These are phyloP conservation scores for Grammomys surdaster DNA, from an alignment of 2,113 vertebrate genomes.

Conservation along the genomic window DNA sequence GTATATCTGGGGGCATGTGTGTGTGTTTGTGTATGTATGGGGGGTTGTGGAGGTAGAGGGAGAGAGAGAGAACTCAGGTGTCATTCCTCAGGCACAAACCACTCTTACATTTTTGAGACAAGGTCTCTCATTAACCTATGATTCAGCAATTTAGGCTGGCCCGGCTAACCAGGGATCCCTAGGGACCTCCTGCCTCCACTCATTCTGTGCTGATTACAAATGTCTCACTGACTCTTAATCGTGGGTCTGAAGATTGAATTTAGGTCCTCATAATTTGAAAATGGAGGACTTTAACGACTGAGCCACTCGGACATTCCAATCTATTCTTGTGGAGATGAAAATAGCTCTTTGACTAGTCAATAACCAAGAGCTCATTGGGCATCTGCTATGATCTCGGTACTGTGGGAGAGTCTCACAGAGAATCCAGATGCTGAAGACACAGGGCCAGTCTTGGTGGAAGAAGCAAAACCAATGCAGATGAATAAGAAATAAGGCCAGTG, in stretches of 20 bases:
- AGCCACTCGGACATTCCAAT: no score
- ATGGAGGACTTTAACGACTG: background rate
- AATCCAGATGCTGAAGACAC: background rate
- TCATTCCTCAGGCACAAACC: background rate
- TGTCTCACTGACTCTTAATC: no score
- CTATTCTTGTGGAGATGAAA: constrained; percentile 19
- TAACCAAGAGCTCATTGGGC: background rate
- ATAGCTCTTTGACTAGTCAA: background rate
- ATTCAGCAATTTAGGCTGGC: background rate
- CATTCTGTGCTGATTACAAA: background rate
- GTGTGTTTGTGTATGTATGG: background rate
- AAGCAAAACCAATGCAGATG: background rate
- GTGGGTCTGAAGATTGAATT: background rate
- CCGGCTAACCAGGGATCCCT: no score
- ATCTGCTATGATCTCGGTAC: background rate
- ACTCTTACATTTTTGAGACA: background rate
- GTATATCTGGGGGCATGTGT: background rate
- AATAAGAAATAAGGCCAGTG: background rate
- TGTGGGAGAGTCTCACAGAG: background rate
- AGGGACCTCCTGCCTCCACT: background rate
- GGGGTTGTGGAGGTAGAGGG: no score
- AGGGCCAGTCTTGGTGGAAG: background rate
- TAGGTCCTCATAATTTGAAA: background rate
- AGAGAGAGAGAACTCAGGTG: background rate
- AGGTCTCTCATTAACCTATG: background rate